phyloP scores from a whole-genome alignment of 1,140 invertebrate genomes.

The Nomia melanderi region DNA sequence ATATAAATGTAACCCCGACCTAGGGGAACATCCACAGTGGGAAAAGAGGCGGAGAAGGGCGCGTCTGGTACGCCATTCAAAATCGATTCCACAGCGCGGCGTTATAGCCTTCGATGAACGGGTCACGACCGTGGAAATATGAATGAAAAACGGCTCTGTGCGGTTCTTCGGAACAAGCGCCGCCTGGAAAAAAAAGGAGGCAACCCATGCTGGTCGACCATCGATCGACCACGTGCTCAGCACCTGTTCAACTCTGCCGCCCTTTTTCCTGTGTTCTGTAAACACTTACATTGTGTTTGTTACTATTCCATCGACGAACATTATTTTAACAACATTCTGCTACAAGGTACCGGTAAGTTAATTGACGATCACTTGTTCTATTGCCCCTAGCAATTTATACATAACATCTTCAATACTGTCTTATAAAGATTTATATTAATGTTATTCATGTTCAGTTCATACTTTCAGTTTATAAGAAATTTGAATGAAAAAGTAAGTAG shows the following conservation, averaged over 20 bases:
- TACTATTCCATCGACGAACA: not conserved
- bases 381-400: too few species aligned
- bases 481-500: too few species aligned
- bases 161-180: constrained; percentile 69
- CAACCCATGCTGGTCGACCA: constrained; percentile 56
- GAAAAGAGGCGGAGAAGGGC: constrained; percentile 65
- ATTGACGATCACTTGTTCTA: too few species aligned
- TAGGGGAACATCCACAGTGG: constrained; percentile 65
- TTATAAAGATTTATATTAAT: too few species aligned
- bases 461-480: too few species aligned
- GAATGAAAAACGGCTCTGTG: constrained; percentile 80
- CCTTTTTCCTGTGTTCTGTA: constrained; percentile 43
- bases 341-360: too few species aligned
- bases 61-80: constrained; percentile 75
- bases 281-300: constrained; percentile 33
- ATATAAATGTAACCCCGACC: constrained; percentile 74
- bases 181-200: constrained; percentile 62
- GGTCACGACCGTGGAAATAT: constrained; percentile 78
- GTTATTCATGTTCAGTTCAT: too few species aligned
- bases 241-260: constrained; percentile 76
- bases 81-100: constrained; percentile 76
- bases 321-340: too few species aligned
- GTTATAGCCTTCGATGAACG: constrained; percentile 73
- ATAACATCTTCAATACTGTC: too few species aligned
- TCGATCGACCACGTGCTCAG: constrained; percentile 79